Base-by-base conservation (phyloP, 1,140 invertebrate genomes). In the Habropoda laboriosa region DNA sequence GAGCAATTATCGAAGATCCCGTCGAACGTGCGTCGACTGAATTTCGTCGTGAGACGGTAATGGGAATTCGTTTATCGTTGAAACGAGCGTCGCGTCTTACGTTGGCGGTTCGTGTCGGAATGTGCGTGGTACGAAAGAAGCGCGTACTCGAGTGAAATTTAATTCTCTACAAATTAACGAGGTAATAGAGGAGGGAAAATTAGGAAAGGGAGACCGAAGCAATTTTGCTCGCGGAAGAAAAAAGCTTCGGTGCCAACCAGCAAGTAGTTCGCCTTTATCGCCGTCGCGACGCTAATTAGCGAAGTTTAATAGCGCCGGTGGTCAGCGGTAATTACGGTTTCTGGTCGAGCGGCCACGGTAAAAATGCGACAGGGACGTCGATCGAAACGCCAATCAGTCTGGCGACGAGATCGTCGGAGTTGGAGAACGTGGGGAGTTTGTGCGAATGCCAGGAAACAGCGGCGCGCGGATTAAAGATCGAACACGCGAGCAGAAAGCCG, bases 211-310 rank as follows among this genome's bases (percentile, higher is more conserved):
- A n/a, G n/a, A n/a, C n/a, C n/a, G n/a, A n/a, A n/a, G n/a, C n/a
- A n/a, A n/a, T n/a, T n/a, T n/a, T n/a, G n/a, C n/a, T n/a, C n/a
- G n/a, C n/a, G n/a, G n/a, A n/a, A n/a, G n/a, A n/a, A n/a, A n/a
- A n/a, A n/a, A n/a, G 42, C 49, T 21, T 18, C 27, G 51, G 0
- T 47, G 60, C 55, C 53, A 61, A 57, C 60, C 81, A 49, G 64
- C 74, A 35, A 8, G 16, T 47, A 10, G 27, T n/a, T 24, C n/a
- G 38, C 16, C 4, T 24, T 30, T 70, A 40, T 35, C 30, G 16
- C 42, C 79, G 68, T 81, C 57, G 42, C 45, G 18, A n/a, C 74
- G 82, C 82, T 76, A 82, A 82, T 84, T 82, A 84, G 70, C 70
- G 47, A 73, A 79, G 82, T 82, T 84, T 79, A 82, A 84, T 84